Percentiles rank a stretch among this genome's conserved stretches.
phyloP scores from a whole-genome alignment of 2,113 vertebrate genomes.

The Thymallus thymallus region DNA sequence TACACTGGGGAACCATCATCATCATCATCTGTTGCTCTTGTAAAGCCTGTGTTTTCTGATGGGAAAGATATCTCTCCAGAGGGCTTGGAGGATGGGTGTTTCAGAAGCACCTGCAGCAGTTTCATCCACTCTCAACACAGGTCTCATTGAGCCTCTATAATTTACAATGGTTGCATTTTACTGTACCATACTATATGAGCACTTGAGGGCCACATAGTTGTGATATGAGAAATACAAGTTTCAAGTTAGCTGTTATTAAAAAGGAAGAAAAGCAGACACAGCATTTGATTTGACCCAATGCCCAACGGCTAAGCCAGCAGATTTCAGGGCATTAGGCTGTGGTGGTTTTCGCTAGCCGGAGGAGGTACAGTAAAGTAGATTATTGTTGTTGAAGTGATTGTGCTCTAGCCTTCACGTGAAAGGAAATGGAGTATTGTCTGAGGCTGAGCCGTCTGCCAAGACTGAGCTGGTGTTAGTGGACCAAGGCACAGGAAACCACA shows the following conservation, averaged over 20 bases:
- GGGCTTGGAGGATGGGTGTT: constrained; percentile 38
- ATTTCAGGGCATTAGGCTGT: too few species aligned
- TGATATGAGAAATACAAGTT: too few species aligned
- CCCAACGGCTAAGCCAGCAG: too few species aligned
- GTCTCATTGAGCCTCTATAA: neutral
- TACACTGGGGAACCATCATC: constrained; percentile 29
- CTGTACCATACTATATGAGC: neutral
- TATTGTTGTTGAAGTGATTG: neutral
- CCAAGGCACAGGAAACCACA: constrained; percentile 45
- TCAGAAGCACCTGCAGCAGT: constrained; percentile 48
- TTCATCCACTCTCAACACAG: constrained; percentile 26
- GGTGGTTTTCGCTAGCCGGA: neutral
- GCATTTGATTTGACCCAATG: too few species aligned
- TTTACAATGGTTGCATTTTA: neutral
- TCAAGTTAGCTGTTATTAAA: too few species aligned
- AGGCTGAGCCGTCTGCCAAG: constrained; percentile 19
- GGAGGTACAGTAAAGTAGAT: neutral
- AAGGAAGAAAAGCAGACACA: too few species aligned
- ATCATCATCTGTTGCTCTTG: constrained; percentile 40
- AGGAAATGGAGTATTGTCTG: constrained; percentile 51
- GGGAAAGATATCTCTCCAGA: constrained; percentile 39
- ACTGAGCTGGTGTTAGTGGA: constrained; percentile 13
- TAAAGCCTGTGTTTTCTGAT: constrained; percentile 44
- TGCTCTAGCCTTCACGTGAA: constrained; percentile 20
- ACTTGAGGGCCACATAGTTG: too few species aligned